phyloP scores from a whole-genome alignment of 2,113 vertebrate genomes.

The Spermophilus dauricus region DNA sequence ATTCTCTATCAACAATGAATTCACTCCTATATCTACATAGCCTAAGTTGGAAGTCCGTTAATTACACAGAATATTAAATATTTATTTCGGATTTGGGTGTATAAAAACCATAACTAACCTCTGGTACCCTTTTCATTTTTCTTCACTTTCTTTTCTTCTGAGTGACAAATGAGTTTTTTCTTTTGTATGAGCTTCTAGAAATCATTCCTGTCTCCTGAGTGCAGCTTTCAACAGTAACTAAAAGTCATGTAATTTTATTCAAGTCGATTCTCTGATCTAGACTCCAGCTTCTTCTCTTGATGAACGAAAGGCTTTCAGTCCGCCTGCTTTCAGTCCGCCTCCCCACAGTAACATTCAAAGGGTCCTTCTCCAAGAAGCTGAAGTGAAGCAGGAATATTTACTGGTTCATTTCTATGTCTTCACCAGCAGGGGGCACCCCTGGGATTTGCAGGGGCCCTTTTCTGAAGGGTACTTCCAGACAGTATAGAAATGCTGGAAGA shows the following conservation, averaged over 20 bases:
- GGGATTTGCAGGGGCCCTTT: constrained; percentile 51
- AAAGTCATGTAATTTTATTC: not conserved
- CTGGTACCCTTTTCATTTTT: not conserved
- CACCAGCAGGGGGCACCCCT: constrained; percentile 78
- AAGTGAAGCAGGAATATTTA: not conserved
- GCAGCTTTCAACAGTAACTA: constrained; percentile 1
- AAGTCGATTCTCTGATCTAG: not conserved
- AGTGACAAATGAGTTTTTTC: not conserved
- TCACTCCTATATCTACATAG: not conserved
- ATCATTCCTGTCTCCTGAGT: not conserved
- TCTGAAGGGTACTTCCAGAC: not conserved
- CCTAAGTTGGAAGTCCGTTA: not conserved
- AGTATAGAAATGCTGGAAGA: not conserved
- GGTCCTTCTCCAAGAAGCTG: not conserved
- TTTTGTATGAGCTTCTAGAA: constrained; percentile 3
- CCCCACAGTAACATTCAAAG: not conserved
- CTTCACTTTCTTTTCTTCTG: constrained; percentile 25
- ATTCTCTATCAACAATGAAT: constrained; percentile 9
- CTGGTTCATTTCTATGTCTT: not conserved
- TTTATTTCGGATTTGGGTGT: constrained; percentile 34
- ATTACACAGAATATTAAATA: not conserved
- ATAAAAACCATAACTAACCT: not conserved
- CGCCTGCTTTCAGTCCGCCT: not conserved
- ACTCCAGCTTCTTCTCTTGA: not conserved
- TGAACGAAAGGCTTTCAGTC: not conserved